Percentiles rank a stretch among this genome's conserved stretches.
Evolutionary conservation across 2,113 vertebrate species (phyloP).

Genomic region (Mesitornis unicolor): DNA sequence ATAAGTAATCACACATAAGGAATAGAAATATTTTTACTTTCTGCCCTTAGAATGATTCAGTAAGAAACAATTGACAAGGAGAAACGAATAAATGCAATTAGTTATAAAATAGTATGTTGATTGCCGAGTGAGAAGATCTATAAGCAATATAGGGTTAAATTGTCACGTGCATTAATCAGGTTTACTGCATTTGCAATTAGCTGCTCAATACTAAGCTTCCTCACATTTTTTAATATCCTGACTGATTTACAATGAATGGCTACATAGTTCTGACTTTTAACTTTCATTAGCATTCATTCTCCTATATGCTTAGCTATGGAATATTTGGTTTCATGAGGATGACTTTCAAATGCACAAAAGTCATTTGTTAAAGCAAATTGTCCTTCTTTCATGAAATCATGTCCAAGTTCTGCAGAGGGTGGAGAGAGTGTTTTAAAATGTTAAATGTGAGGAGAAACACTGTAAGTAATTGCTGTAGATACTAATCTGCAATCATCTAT

Average conservation of each 20-base stretch:
- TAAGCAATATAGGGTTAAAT: slow-evolving; percentile 17
- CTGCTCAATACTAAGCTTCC: slow-evolving; percentile 51
- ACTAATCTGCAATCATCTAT: not conserved
- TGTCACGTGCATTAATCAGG: slow-evolving; percentile 42
- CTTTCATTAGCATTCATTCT: slow-evolving; percentile 15
- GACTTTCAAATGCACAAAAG: slow-evolving; percentile 44
- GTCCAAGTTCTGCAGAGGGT: slow-evolving; percentile 17
- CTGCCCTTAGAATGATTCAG: not conserved
- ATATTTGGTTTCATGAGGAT: slow-evolving; percentile 52
- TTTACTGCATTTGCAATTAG: slow-evolving; percentile 50
- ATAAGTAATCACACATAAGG: slow-evolving; percentile 12
- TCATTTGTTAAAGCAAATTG: slow-evolving; percentile 58
- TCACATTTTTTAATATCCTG: slow-evolving; percentile 31
- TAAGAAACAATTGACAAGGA: not conserved
- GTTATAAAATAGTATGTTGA: slow-evolving; percentile 65
- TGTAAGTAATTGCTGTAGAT: slow-evolving; percentile 11
- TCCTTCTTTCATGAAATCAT: slow-evolving; percentile 47
- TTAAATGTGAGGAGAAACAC: slow-evolving; percentile 32
- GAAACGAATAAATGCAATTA: slow-evolving; percentile 43
- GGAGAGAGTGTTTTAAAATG: slow-evolving; percentile 43
- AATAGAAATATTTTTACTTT: not conserved
- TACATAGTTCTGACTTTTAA: not conserved
- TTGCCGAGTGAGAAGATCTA: slow-evolving; percentile 42
- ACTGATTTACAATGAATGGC: slow-evolving; percentile 30
- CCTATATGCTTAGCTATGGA: slow-evolving; percentile 11